A percentile compares a stretch with the other conserved stretches of the same genome.
Evolutionary conservation across 2,113 vertebrate genomes (phyloP).

Genomic region (Hyaena hyaena): DNA sequence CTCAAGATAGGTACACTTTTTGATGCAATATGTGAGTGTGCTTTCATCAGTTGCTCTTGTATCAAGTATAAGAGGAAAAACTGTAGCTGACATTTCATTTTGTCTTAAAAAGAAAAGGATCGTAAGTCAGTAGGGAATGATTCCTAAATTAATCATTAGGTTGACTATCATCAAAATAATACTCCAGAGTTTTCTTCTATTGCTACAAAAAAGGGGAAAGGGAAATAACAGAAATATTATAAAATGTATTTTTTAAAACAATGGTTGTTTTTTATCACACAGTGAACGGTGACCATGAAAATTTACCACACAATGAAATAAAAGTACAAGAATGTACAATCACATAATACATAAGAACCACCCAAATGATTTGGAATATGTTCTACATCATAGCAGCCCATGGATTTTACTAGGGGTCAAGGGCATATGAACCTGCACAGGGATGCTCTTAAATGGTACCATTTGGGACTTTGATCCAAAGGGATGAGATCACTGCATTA

Average conservation of each 20-base stretch:
- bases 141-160: not conserved
- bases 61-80: conserved; percentile 3
- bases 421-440: not conserved
- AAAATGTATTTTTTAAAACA: not conserved
- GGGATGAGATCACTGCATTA: not conserved
- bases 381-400: not conserved
- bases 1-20: not conserved
- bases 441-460: not conserved
- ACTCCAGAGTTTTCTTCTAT: not conserved
- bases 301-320: conserved; percentile 13
- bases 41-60: conserved; percentile 6
- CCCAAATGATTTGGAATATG: not conserved
- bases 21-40: not conserved
- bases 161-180: not conserved
- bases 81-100: not conserved
- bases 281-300: not conserved
- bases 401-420: not conserved
- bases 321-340: not conserved
- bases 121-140: not conserved
- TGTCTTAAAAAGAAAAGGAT: not conserved
- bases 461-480: not conserved
- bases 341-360: not conserved
- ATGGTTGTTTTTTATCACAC: not conserved
- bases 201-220: not conserved
- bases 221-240: not conserved